Evolutionary conservation across 2,888 invertebrate genomes (phyloP), one percentile per base, ranked within the genome.

Genomic region (Lepeophtheirus nordmannii): DNA sequence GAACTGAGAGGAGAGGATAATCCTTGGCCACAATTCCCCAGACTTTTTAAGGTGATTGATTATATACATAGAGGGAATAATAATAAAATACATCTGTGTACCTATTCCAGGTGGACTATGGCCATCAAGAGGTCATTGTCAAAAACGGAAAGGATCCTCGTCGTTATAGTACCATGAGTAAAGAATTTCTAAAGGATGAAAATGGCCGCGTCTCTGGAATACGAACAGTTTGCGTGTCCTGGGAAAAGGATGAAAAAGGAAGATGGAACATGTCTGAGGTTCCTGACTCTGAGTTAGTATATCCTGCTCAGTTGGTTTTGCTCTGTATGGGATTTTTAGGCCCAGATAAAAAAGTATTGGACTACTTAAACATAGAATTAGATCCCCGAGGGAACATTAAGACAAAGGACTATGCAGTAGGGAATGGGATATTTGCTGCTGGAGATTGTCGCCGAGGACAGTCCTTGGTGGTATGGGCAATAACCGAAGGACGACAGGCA

Each of bases 401-500:
- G 72, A 90, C 92, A 0, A 81, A 84, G 1, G 83, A 85, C 73
- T 94, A 89, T 78, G 80, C 82, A 68, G 89, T 91, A 0, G 85
- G 83, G 17, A 80, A 86, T 71, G 87, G 87, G 75, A 86, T 97
- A 1, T 97, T 89, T 75, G 93, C 96, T 59, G 96, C 94, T 68
- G 96, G 96, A 80, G 98, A 98, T 81, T 98, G 97, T 75, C 86
- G 94, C 41, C 84, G 97, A 71, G 98, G 98, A n/a, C 98, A 98
- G 75, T 96, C 96, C 0, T 80, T 98, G 67, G 94, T 98, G 7
- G 98, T 98, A 10, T 97, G 96, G 91, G 98, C 97, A 22, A 98
- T 98, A 70, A 82, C 89, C 0, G 98, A 98, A 76, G 98, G 98
- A 1, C 82, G 98, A n/a, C 96, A 93, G 77, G 96, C 94, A 10